Evolutionary conservation across 2,113 vertebrate genomes (phyloP).

Genomic region (Arvicanthis niloticus): DNA sequence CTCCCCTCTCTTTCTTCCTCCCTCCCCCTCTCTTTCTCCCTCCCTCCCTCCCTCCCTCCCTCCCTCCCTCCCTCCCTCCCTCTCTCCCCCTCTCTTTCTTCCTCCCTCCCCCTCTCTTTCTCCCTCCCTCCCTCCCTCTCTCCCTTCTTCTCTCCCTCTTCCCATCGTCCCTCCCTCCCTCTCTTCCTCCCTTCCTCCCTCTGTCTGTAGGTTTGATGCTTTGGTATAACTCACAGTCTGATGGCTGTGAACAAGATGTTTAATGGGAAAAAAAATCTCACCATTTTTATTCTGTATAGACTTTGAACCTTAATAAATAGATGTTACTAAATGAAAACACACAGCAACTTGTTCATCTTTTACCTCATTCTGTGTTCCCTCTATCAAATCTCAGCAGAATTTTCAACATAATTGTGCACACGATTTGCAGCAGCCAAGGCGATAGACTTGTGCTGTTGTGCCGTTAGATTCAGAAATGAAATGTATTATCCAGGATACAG

Average conservation of each 20-base stretch:
- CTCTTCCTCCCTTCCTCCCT: background rate
- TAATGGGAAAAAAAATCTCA: slow-evolving; percentile 21
- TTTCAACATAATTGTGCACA: slow-evolving; percentile 20
- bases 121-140: no score
- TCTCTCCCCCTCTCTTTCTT: no score
- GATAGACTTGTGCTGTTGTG: background rate
- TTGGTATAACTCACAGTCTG: background rate
- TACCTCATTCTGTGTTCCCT: background rate
- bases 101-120: no score
- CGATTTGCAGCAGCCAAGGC: slow-evolving; percentile 34
- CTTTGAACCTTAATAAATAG: slow-evolving; percentile 30
- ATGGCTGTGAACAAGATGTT: background rate
- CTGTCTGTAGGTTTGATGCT: slow-evolving; percentile 9
- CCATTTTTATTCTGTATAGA: slow-evolving; percentile 20
- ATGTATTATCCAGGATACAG: slow-evolving; percentile 4
- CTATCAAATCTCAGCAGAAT: slow-evolving; percentile 1
- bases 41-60: no score
- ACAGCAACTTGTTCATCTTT: slow-evolving; percentile 21
- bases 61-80: no score
- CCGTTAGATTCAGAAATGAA: slow-evolving; percentile 46
- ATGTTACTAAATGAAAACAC: background rate
- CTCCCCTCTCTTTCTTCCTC: background rate
- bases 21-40: no score
- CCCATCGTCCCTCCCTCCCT: no score
- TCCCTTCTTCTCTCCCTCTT: no score